Percentiles rank a stretch among this genome's conserved stretches.
phyloP scores from a whole-genome alignment of 2,113 vertebrate species.

The Pseudorasbora parva region DNA sequence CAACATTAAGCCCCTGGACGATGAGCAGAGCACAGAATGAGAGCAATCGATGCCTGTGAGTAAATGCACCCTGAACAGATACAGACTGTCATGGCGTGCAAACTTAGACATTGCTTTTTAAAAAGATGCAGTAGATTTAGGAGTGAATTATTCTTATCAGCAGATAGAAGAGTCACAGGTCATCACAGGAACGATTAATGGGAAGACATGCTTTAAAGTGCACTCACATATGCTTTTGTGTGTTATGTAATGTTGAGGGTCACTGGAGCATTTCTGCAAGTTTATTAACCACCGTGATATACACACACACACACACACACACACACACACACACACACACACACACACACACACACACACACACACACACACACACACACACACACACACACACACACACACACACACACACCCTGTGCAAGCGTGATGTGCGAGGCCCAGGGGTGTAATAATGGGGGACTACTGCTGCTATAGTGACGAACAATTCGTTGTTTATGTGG shows the following conservation, averaged over 20 bases:
- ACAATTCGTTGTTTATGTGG: no score
- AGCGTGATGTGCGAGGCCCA: no score
- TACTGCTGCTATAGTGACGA: no score
- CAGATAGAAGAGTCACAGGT: not conserved
- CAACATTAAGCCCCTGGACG: not conserved
- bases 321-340: no score
- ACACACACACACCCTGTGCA: no score
- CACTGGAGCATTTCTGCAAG: no score
- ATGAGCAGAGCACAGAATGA: not conserved
- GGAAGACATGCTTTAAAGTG: not conserved
- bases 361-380: no score
- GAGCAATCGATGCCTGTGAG: not conserved
- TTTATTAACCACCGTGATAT: no score
- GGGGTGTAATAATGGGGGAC: no score
- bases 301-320: no score
- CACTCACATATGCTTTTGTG: not conserved
- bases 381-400: no score
- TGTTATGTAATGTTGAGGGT: not conserved
- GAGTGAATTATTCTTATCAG: constrained; percentile 1
- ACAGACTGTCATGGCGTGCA: not conserved
- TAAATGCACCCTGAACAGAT: not conserved
- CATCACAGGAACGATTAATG: not conserved
- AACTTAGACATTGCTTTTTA: not conserved
- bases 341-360: no score
- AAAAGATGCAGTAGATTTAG: not conserved